Percentiles rank a stretch among this genome's conserved stretches.
phyloP scores from a whole-genome alignment of 2,888 invertebrate species.

The Zeuzera pyrina region DNA sequence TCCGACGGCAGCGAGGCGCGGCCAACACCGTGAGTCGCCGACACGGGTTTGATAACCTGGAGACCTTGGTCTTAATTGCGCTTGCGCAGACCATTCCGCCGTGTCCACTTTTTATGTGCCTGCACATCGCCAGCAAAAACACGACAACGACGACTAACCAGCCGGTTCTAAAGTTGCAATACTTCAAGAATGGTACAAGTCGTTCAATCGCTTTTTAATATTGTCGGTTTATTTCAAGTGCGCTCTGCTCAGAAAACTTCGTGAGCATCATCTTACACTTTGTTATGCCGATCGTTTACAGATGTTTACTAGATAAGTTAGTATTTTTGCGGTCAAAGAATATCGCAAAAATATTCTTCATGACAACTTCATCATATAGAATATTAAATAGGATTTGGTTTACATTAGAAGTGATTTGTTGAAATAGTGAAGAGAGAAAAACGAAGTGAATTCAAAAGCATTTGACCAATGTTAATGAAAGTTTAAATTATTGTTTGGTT shows the following conservation, averaged over 20 bases:
- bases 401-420: neutral
- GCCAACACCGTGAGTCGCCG: conserved; percentile 52
- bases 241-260: conserved; percentile 53
- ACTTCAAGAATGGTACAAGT: conserved; percentile 37
- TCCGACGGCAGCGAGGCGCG: conserved; percentile 58
- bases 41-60: conserved; percentile 71
- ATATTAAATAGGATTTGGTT: neutral
- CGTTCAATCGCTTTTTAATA: conserved; percentile 33
- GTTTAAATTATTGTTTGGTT: conserved; percentile 18
- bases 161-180: conserved; percentile 45
- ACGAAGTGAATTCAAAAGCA: neutral
- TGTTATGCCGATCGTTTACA: conserved; percentile 38
- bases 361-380: neutral
- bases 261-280: conserved; percentile 20
- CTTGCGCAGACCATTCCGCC: conserved; percentile 65
- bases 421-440: neutral
- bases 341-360: neutral
- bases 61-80: conserved; percentile 74
- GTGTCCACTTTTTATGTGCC: conserved; percentile 69
- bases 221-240: conserved; percentile 42
- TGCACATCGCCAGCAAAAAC: conserved; percentile 70
- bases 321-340: conserved; percentile 22
- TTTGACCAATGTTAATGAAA: neutral
- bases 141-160: conserved; percentile 51
- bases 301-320: conserved; percentile 39